These are phyloP conservation scores for Atherinomorus stipes DNA, from an alignment of 2,113 vertebrate genomes.

Conservation along the genomic window DNA sequence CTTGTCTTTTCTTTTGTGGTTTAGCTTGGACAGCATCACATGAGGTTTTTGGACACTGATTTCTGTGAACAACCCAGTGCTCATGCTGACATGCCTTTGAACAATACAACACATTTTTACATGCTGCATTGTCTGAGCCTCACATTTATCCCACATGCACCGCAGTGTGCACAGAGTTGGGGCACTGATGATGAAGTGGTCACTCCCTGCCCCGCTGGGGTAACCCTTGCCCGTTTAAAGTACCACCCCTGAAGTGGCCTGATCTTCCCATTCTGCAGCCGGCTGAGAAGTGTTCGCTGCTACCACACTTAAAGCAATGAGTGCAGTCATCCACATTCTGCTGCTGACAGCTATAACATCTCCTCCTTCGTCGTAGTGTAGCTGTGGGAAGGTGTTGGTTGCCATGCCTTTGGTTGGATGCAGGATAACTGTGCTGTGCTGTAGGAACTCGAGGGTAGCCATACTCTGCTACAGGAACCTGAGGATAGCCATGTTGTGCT, in stretches of 20 bases:
- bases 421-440: background rate
- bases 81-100: background rate
- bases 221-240: slow-evolving; percentile 12
- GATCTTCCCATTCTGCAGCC: background rate
- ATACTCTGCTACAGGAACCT: background rate
- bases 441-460: background rate
- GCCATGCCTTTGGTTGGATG: background rate
- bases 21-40: background rate
- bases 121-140: background rate
- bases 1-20: background rate
- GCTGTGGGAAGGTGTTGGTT: background rate
- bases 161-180: slow-evolving; percentile 5
- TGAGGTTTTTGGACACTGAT: background rate
- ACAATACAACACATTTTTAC: slow-evolving; percentile 3
- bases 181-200: background rate
- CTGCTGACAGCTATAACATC: background rate
- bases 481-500: too few relatives aligned
- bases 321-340: background rate
- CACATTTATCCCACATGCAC: background rate
- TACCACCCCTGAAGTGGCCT: background rate
- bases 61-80: slow-evolving; percentile 2
- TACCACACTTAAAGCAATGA: slow-evolving; percentile 5
- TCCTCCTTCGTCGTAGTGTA: background rate
- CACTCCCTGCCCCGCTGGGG: slow-evolving; percentile 6
- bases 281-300: slow-evolving; percentile 1